A percentile compares a stretch with the other conserved stretches of the same genome.
Conservation (phyloP, 2,113 vertebrate species). For the Carassius gibelio region DNA sequence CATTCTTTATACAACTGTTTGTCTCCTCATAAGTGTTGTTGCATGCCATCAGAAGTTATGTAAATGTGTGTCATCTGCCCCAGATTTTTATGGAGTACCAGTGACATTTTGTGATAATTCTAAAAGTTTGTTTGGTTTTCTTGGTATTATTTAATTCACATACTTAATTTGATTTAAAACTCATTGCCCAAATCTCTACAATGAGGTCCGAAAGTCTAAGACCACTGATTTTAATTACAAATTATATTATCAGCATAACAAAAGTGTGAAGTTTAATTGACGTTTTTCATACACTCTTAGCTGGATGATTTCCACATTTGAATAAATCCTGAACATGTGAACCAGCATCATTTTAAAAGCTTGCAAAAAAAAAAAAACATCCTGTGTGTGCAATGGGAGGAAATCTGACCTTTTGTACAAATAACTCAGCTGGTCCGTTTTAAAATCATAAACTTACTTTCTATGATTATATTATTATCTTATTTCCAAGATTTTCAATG, state of each 20-base stretch:
- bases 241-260: not conserved
- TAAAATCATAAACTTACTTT: not conserved
- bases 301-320: not conserved
- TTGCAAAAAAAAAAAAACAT: too few species aligned
- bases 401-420: not conserved
- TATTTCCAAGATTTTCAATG: not conserved
- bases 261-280: too few species aligned
- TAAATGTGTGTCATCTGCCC: not conserved
- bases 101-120: not conserved
- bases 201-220: not conserved
- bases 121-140: not conserved
- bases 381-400: not conserved
- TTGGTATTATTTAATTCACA: not conserved
- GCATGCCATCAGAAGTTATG: slow-evolving; percentile 9
- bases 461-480: not conserved
- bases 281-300: too few species aligned
- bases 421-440: not conserved
- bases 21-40: not conserved
- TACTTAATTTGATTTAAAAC: not conserved
- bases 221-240: not conserved
- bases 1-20: not conserved
- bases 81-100: not conserved
- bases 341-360: too few species aligned
- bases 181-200: not conserved
- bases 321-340: not conserved